Conservation (phyloP, 2,888 invertebrate genomes). For the Pantelozetes paolii region DNA sequence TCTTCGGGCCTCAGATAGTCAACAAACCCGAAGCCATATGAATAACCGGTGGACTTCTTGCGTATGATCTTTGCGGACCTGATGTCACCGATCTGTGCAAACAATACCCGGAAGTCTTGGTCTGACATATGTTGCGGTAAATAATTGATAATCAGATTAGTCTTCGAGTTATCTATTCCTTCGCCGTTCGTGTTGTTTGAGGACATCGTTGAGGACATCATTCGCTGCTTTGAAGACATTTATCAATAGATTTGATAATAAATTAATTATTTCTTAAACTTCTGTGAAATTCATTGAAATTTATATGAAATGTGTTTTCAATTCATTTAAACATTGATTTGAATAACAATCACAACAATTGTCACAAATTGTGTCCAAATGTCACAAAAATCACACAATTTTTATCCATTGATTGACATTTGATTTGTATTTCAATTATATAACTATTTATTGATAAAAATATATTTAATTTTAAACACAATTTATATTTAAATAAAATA, state of each 20-base stretch:
- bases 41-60: constrained; percentile 72
- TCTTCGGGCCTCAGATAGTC: constrained; percentile 81
- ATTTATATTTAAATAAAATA: not conserved
- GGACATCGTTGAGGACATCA: no score
- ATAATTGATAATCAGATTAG: constrained; percentile 91
- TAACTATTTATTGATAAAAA: no score
- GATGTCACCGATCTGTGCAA: constrained; percentile 79
- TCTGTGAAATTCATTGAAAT: no score
- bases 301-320: not conserved
- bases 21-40: constrained; percentile 93
- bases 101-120: constrained; percentile 77
- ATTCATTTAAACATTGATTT: no score
- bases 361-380: not conserved
- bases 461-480: no score
- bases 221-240: constrained; percentile 10
- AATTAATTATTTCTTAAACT: no score
- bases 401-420: no score
- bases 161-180: constrained; percentile 51
- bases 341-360: not conserved
- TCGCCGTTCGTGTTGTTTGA: constrained; percentile 14
- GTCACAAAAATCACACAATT: not conserved
- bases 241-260: no score
- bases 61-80: constrained; percentile 74
- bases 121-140: constrained; percentile 89
- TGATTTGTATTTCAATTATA: no score